Evolutionary conservation across 2,888 invertebrate genomes (phyloP).

Genomic region (Sipha maydis): DNA sequence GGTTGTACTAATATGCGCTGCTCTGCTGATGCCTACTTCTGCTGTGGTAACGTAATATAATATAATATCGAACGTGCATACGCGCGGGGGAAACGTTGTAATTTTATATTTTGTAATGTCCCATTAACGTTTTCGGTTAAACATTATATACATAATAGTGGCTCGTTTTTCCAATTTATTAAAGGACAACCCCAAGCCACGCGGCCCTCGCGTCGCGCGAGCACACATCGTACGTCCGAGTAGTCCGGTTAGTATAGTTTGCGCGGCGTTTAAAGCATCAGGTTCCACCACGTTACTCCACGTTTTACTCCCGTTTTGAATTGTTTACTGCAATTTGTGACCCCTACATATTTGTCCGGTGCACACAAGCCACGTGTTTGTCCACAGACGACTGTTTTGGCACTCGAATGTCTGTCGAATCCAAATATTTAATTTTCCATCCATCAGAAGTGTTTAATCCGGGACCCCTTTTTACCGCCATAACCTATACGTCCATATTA

Average conservation of each 20-base stretch:
- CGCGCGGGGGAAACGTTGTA: slow-evolving; percentile 16
- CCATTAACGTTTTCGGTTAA: slow-evolving; percentile 18
- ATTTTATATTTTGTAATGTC: slow-evolving; percentile 28
- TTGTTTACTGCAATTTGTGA: slow-evolving; percentile 54
- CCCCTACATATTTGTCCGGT: slow-evolving; percentile 35
- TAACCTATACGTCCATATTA: background rate
- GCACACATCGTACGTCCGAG: no score
- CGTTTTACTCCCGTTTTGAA: slow-evolving; percentile 14
- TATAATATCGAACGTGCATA: background rate
- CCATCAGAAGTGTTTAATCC: slow-evolving; percentile 49
- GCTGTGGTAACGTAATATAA: background rate
- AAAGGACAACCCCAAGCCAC: background rate
- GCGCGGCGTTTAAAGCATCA: slow-evolving; percentile 31
- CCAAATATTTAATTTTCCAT: slow-evolving; percentile 53
- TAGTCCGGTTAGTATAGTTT: background rate
- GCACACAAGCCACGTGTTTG: slow-evolving; percentile 28
- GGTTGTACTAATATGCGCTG: no score
- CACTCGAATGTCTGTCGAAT: slow-evolving; percentile 36
- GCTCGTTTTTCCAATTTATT: slow-evolving; percentile 39
- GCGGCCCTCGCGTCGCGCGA: background rate
- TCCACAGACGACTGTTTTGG: slow-evolving; percentile 4
- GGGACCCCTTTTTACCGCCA: background rate
- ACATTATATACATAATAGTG: slow-evolving; percentile 16
- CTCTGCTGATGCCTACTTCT: no score
- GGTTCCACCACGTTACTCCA: background rate